These are phyloP conservation scores for Scolopax bukidnonensis DNA, from an alignment of 2,797 vertebrate genomes.

Conservation along the genomic window DNA sequence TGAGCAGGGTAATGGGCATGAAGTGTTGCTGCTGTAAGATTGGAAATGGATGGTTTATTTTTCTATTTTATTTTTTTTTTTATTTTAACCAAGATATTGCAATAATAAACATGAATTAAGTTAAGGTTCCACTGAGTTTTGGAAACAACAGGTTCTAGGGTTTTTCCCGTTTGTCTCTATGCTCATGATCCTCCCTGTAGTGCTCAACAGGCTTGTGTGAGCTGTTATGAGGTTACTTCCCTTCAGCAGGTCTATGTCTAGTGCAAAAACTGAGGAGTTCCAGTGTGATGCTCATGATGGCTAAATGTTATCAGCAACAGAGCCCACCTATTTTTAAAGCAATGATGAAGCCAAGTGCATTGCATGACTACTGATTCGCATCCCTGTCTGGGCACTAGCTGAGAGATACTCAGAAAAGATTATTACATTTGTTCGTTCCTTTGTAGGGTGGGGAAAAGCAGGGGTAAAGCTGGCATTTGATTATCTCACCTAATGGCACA, in stretches of 20 bases:
- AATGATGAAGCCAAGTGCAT: not conserved
- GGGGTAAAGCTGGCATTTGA: fast-evolving
- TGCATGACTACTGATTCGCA: not conserved
- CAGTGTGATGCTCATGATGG: not conserved
- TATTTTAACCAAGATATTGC: not conserved
- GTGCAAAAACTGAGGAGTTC: not conserved
- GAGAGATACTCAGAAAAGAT: fast-evolving
- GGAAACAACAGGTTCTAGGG: not conserved
- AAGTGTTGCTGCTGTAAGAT: not conserved
- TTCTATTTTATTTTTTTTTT: not conserved
- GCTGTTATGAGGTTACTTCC: not conserved
- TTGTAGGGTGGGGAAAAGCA: fast-evolving
- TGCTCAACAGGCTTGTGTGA: not conserved
- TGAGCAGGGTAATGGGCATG: not conserved
- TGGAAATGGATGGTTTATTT: not conserved
- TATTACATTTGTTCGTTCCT: fast-evolving
- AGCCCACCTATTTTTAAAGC: not conserved
- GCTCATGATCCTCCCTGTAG: fast-evolving
- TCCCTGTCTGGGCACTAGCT: not conserved
- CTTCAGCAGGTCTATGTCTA: fast-evolving
- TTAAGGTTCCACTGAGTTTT: not conserved
- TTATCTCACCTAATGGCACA: no score
- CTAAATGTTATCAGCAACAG: not conserved
- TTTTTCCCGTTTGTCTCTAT: not conserved
- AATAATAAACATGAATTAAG: not conserved